These are phyloP conservation scores for Myodes glareolus DNA, from an alignment of 2,113 vertebrate species.

Conservation along the genomic window DNA sequence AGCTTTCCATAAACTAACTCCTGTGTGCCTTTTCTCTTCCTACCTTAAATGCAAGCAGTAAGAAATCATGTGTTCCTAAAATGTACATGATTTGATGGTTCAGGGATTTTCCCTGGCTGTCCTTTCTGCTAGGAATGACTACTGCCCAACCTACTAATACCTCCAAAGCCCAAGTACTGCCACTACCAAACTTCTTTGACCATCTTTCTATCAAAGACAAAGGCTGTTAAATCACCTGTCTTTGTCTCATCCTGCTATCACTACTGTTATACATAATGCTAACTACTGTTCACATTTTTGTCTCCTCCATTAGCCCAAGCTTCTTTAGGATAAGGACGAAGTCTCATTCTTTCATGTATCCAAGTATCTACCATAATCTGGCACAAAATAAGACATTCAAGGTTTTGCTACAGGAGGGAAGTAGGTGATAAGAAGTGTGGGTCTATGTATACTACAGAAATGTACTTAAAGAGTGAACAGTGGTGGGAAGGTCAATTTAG, in stretches of 20 bases:
- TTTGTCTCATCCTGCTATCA: background rate
- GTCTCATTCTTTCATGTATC: slow-evolving; percentile 12
- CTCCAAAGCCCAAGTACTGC: slow-evolving; percentile 36
- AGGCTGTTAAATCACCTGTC: slow-evolving; percentile 15
- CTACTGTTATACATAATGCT: too few relatives aligned
- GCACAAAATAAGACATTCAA: slow-evolving; percentile 42
- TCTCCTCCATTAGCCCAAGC: slow-evolving; percentile 13
- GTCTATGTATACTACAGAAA: background rate
- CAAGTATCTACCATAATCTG: slow-evolving; percentile 18
- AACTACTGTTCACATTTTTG: background rate
- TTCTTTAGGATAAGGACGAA: slow-evolving; percentile 16
- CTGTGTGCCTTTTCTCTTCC: background rate
- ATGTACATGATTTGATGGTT: slow-evolving; percentile 17
- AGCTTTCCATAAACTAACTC: background rate
- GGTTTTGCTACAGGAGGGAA: slow-evolving; percentile 41
- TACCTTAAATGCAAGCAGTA: background rate
- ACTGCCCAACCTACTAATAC: slow-evolving; percentile 21
- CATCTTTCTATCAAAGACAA: slow-evolving; percentile 30
- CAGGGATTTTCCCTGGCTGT: slow-evolving; percentile 12
- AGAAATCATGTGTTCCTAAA: slow-evolving; percentile 31
- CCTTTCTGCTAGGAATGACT: background rate
- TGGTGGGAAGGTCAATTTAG: background rate
- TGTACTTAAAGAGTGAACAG: background rate
- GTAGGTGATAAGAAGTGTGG: background rate
- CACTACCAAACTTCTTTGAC: slow-evolving; percentile 19